These are phyloP conservation scores for rat (Rattus norvegicus) DNA, from an alignment of 2,113 vertebrate genomes.

Conservation along the genomic window DNA sequence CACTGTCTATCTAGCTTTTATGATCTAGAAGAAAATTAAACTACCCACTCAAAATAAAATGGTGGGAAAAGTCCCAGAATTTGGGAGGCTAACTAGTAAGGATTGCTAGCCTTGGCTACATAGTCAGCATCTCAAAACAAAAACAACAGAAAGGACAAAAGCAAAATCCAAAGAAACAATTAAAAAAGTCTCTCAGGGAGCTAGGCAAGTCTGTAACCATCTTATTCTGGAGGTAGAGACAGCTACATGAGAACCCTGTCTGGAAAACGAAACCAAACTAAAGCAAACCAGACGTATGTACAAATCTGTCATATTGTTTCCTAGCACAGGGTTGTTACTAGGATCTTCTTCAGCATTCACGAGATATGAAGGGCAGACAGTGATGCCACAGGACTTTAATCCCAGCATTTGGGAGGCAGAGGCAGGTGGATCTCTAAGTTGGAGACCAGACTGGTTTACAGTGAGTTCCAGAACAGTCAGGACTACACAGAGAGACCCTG, in stretches of 20 bases:
- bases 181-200: neutral
- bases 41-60: constrained; percentile 17
- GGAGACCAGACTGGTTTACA: too few relatives aligned
- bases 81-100: neutral
- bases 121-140: neutral
- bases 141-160: neutral
- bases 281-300: neutral
- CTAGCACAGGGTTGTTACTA: neutral
- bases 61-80: neutral
- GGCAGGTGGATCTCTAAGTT: neutral
- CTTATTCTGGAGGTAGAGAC: neutral
- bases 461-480: neutral
- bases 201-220: neutral
- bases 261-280: neutral
- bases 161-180: neutral
- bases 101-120: neutral
- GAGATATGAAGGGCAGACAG: too few relatives aligned
- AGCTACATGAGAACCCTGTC: neutral
- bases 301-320: neutral
- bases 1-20: neutral
- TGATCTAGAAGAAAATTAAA: neutral
- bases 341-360: neutral
- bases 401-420: neutral
- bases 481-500: neutral
- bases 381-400: neutral